phyloP scores from a whole-genome alignment of 2,888 invertebrate genomes.

The Perizoma affinitatum region DNA sequence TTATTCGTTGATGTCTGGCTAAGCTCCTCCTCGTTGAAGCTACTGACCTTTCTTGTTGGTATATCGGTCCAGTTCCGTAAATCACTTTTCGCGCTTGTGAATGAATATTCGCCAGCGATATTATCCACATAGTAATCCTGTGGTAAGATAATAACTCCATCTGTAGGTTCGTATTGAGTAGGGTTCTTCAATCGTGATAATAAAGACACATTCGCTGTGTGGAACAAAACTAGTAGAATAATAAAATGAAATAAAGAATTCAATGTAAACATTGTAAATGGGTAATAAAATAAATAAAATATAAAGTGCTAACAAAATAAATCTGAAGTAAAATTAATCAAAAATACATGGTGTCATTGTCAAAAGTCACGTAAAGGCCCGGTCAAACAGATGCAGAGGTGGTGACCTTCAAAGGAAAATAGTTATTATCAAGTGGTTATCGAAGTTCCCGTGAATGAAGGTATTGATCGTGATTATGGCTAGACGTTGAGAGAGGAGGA shows the following conservation, averaged over 20 bases:
- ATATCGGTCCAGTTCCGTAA: neutral
- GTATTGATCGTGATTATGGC: too few relatives aligned
- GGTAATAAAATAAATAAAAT: neutral
- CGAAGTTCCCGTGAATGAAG: too few relatives aligned
- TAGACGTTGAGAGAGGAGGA: too few relatives aligned
- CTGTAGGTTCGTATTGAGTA: slow-evolving; percentile 36
- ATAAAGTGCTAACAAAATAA: neutral
- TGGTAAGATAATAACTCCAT: slow-evolving; percentile 40
- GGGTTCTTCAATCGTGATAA: slow-evolving; percentile 47
- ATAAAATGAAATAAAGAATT: slow-evolving; percentile 7
- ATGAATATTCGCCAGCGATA: neutral
- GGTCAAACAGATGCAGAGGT: too few relatives aligned
- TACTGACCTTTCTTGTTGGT: neutral
- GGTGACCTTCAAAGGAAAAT: too few relatives aligned
- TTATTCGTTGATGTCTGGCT: neutral
- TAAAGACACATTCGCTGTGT: slow-evolving; percentile 25
- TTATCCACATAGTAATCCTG: slow-evolving; percentile 44
- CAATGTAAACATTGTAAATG: slow-evolving; percentile 6
- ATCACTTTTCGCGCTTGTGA: neutral
- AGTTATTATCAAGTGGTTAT: too few relatives aligned
- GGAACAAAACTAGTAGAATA: slow-evolving; percentile 1
- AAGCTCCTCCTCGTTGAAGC: neutral
- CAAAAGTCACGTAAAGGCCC: too few relatives aligned
- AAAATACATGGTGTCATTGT: too few relatives aligned
- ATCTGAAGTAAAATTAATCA: too few relatives aligned